phyloP scores from a whole-genome alignment of 2,113 vertebrate genomes.

The Hydrolagus affinis region DNA sequence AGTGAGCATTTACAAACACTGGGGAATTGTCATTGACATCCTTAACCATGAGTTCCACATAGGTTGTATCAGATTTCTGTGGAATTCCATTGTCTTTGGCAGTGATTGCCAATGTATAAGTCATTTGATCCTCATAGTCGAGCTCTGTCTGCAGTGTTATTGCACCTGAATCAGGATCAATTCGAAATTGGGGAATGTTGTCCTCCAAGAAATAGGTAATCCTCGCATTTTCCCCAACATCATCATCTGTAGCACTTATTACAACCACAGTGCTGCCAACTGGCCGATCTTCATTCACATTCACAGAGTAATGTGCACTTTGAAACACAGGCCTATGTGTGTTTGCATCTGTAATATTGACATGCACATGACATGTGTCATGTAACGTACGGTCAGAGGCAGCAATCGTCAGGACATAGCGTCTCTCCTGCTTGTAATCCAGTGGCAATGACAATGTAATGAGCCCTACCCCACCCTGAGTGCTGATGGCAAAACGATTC shows the following conservation, averaged over 20 bases:
- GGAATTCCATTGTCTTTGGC: conserved; percentile 95
- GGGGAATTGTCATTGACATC: conserved; percentile 96
- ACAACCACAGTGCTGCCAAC: conserved; percentile 88
- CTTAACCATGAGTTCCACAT: conserved; percentile 93
- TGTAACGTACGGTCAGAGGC: conserved; percentile 91
- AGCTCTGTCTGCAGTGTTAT: conserved; percentile 86
- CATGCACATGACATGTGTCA: conserved; percentile 85
- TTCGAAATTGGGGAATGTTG: conserved; percentile 91
- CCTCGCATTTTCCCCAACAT: conserved; percentile 88
- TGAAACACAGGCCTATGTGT: conserved; percentile 93
- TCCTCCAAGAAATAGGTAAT: conserved; percentile 92
- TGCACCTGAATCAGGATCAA: conserved; percentile 75
- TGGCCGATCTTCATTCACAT: conserved; percentile 81
- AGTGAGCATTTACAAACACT: conserved; percentile 82
- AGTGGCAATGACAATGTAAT: conserved; percentile 83
- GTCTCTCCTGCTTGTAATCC: conserved; percentile 96
- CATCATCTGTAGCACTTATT: conserved; percentile 90
- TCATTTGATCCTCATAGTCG: conserved; percentile 97
- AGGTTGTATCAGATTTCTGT: conserved; percentile 94
- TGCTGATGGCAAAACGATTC: conserved; percentile 93
- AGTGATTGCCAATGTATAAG: conserved; percentile 87
- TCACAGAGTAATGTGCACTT: conserved; percentile 89
- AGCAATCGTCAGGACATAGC: conserved; percentile 83
- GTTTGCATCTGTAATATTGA: conserved; percentile 96
- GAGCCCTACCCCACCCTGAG: conserved; percentile 76